phyloP scores from a whole-genome alignment of 2,888 invertebrate genomes.

The Steromphala cineraria region DNA sequence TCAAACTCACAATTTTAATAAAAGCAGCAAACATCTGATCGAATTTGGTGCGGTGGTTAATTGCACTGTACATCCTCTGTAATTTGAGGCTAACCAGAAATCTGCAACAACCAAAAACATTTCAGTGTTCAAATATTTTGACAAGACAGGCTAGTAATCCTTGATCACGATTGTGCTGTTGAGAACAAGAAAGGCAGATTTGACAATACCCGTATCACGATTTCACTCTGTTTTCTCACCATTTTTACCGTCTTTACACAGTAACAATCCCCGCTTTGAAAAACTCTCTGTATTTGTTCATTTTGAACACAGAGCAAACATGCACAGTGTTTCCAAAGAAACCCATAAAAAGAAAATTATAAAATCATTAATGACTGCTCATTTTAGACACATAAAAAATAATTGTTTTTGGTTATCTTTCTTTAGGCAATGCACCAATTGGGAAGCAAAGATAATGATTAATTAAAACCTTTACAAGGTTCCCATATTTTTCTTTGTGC shows the following conservation, averaged over 20 bases:
- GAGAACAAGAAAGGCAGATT: not conserved
- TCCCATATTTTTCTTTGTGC: constrained; percentile 2
- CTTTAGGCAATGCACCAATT: not conserved
- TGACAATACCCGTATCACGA: not conserved
- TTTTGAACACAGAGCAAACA: not conserved
- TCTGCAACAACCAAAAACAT: not conserved
- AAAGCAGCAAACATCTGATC: not conserved
- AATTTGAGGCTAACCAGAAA: not conserved
- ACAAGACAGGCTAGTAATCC: not conserved
- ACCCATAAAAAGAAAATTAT: not conserved
- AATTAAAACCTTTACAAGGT: not conserved
- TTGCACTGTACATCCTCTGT: not conserved
- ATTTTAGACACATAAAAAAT: not conserved
- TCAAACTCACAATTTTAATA: too few species aligned
- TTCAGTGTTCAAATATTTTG: not conserved
- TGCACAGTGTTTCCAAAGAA: not conserved
- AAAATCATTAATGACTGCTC: not conserved
- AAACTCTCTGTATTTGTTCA: not conserved
- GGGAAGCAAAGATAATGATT: not conserved
- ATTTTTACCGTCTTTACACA: not conserved
- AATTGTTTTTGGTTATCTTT: constrained; percentile 3
- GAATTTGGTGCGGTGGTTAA: not conserved
- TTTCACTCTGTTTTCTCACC: not conserved
- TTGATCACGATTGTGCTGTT: not conserved
- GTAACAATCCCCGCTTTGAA: not conserved